Evolutionary conservation across 2,797 vertebrate genomes (phyloP), one percentile per base, ranked within the genome.

Genomic region (Menidia menidia): DNA sequence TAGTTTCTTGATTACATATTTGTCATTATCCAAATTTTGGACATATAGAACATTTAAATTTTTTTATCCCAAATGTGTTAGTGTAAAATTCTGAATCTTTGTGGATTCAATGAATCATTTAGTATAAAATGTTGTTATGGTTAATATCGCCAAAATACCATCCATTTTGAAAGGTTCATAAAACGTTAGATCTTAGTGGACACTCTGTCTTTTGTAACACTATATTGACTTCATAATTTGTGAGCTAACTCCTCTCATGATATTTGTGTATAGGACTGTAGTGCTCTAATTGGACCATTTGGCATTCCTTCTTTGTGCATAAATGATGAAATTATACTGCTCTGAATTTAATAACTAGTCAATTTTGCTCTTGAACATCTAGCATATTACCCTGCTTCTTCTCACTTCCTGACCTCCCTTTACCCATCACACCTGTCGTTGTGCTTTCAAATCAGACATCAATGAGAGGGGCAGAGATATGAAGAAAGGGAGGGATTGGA

Each of bases 401-500:
- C 30, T 54, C 45, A 39, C 33, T 41, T 12, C 33, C 42, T 52
- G 33, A 55, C 53, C 55, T 69, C 61, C 18, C 45, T 65, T 50
- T 57, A 60, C 65, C 75, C 67, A 60, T 85, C 81, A 77, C 51
- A 65, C 77, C 63, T 61, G 51, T 51, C 55, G 78, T 57, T 67
- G 43, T 82, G 67, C 66, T 72, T 81, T 66, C 70, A 57, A 78
- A 70, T 79, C 51, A 77, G 63, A 45, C 68, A 56, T 80, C 78
- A 81, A 57, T 80, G 77, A 75, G 55, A 70, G 69, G 72, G 60
- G 11, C 35, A 72, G 59, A 55, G 60, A 67, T 39, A 78, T 65
- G 57, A 81, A 81, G 56, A 66, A 59, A 64, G 19, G 62, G 48
- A 35, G 60, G 60, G 60, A 32, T 47, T 69, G 59, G 41, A 60